Percentiles rank a stretch among this genome's conserved stretches.
phyloP scores from a whole-genome alignment of 2,888 invertebrate species.

The Luperina testacea region DNA sequence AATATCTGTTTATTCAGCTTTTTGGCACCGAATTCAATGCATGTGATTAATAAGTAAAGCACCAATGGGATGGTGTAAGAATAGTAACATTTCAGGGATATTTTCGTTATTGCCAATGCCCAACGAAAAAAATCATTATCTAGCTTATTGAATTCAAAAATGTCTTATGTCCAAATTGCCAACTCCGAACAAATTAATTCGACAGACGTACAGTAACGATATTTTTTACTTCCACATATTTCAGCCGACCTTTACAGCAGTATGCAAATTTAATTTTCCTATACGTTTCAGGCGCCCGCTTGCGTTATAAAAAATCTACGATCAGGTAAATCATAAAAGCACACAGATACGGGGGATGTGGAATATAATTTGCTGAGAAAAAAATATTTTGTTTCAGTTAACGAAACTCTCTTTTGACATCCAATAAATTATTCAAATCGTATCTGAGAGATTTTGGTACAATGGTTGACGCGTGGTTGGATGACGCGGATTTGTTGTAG shows the following conservation, averaged over 20 bases:
- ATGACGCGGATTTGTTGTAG: slow-evolving; percentile 21
- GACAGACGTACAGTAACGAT: slow-evolving; percentile 21
- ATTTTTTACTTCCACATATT: slow-evolving; percentile 28
- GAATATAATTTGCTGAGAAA: slow-evolving; percentile 64
- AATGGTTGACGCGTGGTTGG: slow-evolving; percentile 20
- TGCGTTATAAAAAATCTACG: slow-evolving; percentile 73
- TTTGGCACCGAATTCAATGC: not conserved
- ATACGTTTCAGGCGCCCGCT: slow-evolving; percentile 63
- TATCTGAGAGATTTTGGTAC: slow-evolving; percentile 32
- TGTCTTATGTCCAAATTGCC: slow-evolving; percentile 1
- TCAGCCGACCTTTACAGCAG: slow-evolving; percentile 56
- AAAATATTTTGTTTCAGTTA: slow-evolving; percentile 58
- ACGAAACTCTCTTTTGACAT: slow-evolving; percentile 49
- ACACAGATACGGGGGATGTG: slow-evolving; percentile 47
- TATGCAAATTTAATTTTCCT: slow-evolving; percentile 77
- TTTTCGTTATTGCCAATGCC: no score
- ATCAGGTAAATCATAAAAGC: slow-evolving; percentile 74
- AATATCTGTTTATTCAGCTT: not conserved
- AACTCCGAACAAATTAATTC: slow-evolving; percentile 8
- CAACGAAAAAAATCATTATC: not conserved
- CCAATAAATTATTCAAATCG: slow-evolving; percentile 68
- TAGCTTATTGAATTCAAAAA: not conserved
- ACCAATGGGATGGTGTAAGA: not conserved
- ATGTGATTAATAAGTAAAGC: not conserved
- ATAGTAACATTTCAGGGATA: not conserved